These are phyloP conservation scores for Drosophila pallidifrons DNA, from an alignment of 1,140 invertebrate genomes.

Conservation along the genomic window DNA sequence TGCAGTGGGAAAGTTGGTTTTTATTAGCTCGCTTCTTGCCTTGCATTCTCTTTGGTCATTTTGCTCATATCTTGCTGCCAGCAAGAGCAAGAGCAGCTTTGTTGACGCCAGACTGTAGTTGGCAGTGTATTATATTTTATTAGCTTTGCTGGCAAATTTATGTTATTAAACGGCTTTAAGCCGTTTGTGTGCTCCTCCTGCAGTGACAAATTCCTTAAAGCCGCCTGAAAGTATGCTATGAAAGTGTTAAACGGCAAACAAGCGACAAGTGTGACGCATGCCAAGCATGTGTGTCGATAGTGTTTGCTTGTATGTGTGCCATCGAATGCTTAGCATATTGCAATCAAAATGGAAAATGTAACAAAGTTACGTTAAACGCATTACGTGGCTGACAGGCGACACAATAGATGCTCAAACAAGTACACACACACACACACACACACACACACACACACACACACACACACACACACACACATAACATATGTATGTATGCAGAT, in stretches of 20 bases:
- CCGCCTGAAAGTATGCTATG: slow-evolving; percentile 42
- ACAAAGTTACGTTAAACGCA: slow-evolving; percentile 59
- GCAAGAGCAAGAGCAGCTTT: slow-evolving; percentile 8
- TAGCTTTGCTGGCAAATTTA: slow-evolving; percentile 51
- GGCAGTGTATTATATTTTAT: slow-evolving; percentile 79
- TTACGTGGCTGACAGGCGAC: slow-evolving; percentile 52
- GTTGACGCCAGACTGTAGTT: slow-evolving; percentile 44
- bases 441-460: slow-evolving; percentile 16
- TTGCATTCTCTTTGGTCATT: slow-evolving; percentile 62
- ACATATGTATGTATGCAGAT: neutral
- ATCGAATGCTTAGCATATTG: slow-evolving; percentile 63
- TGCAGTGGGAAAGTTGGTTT: slow-evolving; percentile 61
- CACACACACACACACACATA: slow-evolving; percentile 11
- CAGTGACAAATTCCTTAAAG: slow-evolving; percentile 37
- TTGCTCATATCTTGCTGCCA: slow-evolving; percentile 37
- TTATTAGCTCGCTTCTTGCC: slow-evolving; percentile 65
- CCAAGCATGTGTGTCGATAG: neutral
- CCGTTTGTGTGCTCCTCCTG: neutral
- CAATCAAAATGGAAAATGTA: slow-evolving; percentile 68
- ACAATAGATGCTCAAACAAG: slow-evolving; percentile 2
- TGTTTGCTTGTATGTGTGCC: slow-evolving; percentile 16
- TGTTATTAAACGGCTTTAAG: slow-evolving; percentile 55
- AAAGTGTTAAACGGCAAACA: slow-evolving; percentile 43
- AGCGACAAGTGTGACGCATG: slow-evolving; percentile 30
- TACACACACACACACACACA: slow-evolving; percentile 24